phyloP scores from a whole-genome alignment of 2,888 invertebrate genomes.

The Pediacus dermestoides region DNA sequence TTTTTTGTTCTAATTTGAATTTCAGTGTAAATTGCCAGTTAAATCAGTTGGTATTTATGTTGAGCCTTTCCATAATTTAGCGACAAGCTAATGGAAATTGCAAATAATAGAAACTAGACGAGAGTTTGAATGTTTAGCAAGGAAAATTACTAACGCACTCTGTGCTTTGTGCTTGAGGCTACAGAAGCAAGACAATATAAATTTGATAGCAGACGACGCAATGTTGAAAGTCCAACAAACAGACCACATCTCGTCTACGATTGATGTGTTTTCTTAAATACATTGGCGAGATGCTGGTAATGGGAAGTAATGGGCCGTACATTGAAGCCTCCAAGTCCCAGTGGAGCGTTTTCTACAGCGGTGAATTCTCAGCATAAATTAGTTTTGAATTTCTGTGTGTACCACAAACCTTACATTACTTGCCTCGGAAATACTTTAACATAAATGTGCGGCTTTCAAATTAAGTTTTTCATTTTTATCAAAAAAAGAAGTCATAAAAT shows the following conservation, averaged over 20 bases:
- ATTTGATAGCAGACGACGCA: neutral
- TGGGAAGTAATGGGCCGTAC: constrained; percentile 36
- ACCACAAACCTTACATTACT: too few species aligned
- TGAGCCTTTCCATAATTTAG: constrained; percentile 33
- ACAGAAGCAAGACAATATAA: too few species aligned
- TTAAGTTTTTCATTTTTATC: too few species aligned
- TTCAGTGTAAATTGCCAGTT: constrained; percentile 10
- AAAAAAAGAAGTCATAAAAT: too few species aligned
- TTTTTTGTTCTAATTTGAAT: neutral
- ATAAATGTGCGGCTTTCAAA: too few species aligned
- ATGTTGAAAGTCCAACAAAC: neutral
- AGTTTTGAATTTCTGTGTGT: constrained; percentile 29
- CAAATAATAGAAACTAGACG: constrained; percentile 36
- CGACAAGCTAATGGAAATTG: constrained; percentile 29
- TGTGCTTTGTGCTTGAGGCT: constrained; percentile 7
- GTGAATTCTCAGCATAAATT: constrained; percentile 28
- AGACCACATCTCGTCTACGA: neutral
- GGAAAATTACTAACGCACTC: too few species aligned
- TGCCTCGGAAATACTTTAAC: too few species aligned
- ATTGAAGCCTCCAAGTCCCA: constrained; percentile 21
- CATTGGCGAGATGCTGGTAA: constrained; percentile 28
- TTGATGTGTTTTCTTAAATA: constrained; percentile 28
- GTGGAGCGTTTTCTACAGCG: constrained; percentile 27
- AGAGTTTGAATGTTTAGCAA: too few species aligned
- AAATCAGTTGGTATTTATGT: constrained; percentile 30